These are phyloP conservation scores for Plusia festucae DNA, from an alignment of 2,888 invertebrate species.

Conservation along the genomic window DNA sequence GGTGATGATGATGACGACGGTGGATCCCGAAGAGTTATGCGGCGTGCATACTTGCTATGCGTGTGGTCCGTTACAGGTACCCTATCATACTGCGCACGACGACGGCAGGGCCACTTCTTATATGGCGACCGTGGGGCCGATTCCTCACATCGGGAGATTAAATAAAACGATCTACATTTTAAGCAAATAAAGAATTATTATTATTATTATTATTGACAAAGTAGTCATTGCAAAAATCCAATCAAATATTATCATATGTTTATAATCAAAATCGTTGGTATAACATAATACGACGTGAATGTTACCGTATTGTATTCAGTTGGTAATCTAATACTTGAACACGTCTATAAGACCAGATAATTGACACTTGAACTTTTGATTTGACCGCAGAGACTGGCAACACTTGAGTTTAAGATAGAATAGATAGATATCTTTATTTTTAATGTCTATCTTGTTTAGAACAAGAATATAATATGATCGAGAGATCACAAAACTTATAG, in stretches of 20 bases:
- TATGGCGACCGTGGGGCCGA: too few species aligned
- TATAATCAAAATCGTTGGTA: conserved; percentile 16
- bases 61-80: too few species aligned
- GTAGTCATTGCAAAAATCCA: neutral
- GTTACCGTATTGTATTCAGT: conserved; percentile 25
- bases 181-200: too few species aligned
- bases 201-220: too few species aligned
- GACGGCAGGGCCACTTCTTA: too few species aligned
- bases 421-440: too few species aligned
- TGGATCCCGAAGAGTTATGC: too few species aligned
- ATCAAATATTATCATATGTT: conserved; percentile 3
- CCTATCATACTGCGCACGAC: too few species aligned
- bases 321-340: conserved; percentile 39
- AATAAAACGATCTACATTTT: too few species aligned
- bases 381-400: conserved; percentile 48
- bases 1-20: too few species aligned
- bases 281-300: conserved; percentile 29
- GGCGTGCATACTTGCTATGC: too few species aligned
- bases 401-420: conserved; percentile 21
- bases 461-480: neutral
- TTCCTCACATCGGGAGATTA: too few species aligned
- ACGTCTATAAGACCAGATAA: conserved; percentile 44
- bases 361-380: conserved; percentile 65
- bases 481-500: neutral
- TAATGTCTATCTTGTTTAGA: neutral